phyloP scores from a whole-genome alignment of 2,113 vertebrate genomes.

The Strigops habroptila region DNA sequence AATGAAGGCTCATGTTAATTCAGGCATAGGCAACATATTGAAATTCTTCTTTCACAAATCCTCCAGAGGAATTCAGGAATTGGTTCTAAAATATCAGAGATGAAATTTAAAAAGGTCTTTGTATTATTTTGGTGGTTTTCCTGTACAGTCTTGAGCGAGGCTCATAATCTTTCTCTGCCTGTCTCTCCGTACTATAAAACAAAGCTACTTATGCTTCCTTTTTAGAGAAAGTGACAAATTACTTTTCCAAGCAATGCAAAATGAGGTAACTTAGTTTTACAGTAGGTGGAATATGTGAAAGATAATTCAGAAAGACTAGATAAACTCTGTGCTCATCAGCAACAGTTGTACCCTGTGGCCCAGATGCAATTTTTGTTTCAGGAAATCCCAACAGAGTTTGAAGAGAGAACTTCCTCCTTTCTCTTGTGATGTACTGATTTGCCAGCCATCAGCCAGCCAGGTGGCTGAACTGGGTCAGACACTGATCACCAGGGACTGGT shows the following conservation, averaged over 20 bases:
- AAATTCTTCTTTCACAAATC: not conserved
- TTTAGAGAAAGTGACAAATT: not conserved
- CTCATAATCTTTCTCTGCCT: not conserved
- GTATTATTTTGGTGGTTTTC: not conserved
- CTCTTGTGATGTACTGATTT: not conserved
- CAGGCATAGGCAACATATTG: not conserved
- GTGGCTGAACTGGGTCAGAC: not conserved
- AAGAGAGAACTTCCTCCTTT: not conserved
- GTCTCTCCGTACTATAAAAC: not conserved
- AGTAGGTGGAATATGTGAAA: not conserved
- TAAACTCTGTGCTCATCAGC: not conserved
- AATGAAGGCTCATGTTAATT: constrained; percentile 23
- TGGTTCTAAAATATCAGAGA: not conserved
- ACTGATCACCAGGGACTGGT: not conserved
- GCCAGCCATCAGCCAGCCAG: not conserved
- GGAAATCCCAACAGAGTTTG: not conserved
- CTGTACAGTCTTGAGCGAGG: not conserved
- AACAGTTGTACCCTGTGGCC: fast-evolving
- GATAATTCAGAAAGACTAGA: not conserved
- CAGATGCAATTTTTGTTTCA: not conserved
- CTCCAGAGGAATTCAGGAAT: not conserved
- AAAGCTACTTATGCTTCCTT: not conserved
- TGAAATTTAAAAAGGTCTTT: not conserved
- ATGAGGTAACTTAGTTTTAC: not conserved
- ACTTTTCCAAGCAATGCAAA: not conserved